Conservation (phyloP, 2,888 invertebrate genomes). For the Caenorhabditis sulstoni region DNA sequence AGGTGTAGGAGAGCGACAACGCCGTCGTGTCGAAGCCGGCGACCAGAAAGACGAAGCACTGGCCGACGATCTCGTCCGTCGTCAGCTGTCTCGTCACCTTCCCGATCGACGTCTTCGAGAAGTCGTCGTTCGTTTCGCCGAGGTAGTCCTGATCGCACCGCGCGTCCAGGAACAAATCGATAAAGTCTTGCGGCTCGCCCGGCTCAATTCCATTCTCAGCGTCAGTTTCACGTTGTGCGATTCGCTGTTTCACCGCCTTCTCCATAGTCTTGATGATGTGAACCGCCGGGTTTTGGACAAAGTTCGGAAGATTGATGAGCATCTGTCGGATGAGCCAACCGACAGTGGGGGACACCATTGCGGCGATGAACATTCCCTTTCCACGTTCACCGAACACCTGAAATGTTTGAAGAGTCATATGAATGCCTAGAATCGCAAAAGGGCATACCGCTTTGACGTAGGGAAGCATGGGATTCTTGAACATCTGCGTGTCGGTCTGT, state of each 20-base stretch:
- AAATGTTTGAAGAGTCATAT: no score
- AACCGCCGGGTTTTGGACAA: constrained; percentile 34
- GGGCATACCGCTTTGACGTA: constrained; percentile 1
- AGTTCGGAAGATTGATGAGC: constrained; percentile 7
- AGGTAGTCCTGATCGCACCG: constrained; percentile 49
- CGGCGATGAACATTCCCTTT: constrained; percentile 6
- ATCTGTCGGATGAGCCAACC: constrained; percentile 7
- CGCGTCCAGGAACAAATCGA: constrained; percentile 70
- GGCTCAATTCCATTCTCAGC: constrained; percentile 36
- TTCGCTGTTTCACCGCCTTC: constrained; percentile 52
- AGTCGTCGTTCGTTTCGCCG: not conserved
- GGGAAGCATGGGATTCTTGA: constrained; percentile 21
- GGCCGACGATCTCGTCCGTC: constrained; percentile 80
- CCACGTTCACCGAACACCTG: constrained; percentile 5
- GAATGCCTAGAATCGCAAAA: no score
- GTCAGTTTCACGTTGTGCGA: constrained; percentile 13
- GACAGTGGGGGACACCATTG: not conserved
- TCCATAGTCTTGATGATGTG: constrained; percentile 14
- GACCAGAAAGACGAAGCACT: constrained; percentile 82
- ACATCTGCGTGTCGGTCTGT: constrained; percentile 44
- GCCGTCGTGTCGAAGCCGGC: constrained; percentile 84
- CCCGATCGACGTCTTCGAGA: not conserved
- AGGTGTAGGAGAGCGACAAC: constrained; percentile 82
- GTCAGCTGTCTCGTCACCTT: constrained; percentile 35
- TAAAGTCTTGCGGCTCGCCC: constrained; percentile 63